Evolutionary conservation across 2,888 invertebrate species (phyloP).

Genomic region (Polyommatus icarus): DNA sequence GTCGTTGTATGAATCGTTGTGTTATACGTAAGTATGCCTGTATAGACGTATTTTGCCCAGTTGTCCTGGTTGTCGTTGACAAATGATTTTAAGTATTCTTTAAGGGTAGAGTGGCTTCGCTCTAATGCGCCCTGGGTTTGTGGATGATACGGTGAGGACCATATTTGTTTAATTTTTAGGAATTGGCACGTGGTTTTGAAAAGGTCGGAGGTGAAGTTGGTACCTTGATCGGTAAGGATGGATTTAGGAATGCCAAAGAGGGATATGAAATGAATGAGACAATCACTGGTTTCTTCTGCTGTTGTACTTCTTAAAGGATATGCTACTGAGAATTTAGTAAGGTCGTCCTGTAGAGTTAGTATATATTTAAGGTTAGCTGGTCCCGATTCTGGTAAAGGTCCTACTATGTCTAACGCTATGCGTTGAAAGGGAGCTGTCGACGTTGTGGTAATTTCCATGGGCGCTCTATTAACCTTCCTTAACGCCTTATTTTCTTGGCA

Average conservation of each 20-base stretch:
- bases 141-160: slow-evolving; percentile 32
- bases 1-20: no score
- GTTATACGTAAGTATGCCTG: no score
- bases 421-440: slow-evolving; percentile 28
- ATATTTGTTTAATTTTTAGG: slow-evolving; percentile 32
- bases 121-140: slow-evolving; percentile 29
- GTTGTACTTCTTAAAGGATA: slow-evolving; percentile 27
- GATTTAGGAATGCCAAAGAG: slow-evolving; percentile 34
- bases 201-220: slow-evolving; percentile 32
- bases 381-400: no score
- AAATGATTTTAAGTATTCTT: slow-evolving; percentile 24
- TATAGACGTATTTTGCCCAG: no score
- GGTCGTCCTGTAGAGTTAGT: slow-evolving; percentile 27
- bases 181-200: slow-evolving; percentile 33
- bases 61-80: no score
- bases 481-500: slow-evolving; percentile 26
- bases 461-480: slow-evolving; percentile 20
- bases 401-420: slow-evolving; percentile 9
- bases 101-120: slow-evolving; percentile 26
- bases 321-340: slow-evolving; percentile 28
- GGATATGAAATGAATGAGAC: slow-evolving; percentile 33
- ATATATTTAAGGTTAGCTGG: no score
- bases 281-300: slow-evolving; percentile 32
- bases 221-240: slow-evolving; percentile 33
- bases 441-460: slow-evolving; percentile 31